Percentiles rank a stretch among this genome's conserved stretches.
Conservation (phyloP, 2,797 vertebrate species). For the Poeciliopsis paucimaculata region DNA sequence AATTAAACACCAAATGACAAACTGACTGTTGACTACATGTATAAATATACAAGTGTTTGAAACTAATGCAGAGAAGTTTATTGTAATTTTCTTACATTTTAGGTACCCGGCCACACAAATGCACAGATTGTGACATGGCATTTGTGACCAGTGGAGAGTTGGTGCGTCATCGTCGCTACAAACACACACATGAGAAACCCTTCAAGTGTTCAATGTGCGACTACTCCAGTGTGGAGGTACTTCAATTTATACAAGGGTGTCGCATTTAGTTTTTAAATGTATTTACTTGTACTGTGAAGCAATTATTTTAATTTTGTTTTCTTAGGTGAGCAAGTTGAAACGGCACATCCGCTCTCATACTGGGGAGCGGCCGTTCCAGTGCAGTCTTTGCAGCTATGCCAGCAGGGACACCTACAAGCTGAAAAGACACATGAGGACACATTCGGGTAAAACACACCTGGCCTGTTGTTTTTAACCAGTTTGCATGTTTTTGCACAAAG, state of each 20-base stretch:
- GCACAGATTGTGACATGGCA: slow-evolving; percentile 98
- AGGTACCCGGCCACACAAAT: slow-evolving; percentile 99
- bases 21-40: background rate
- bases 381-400: slow-evolving; percentile 98
- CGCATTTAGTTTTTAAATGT: too few species aligned
- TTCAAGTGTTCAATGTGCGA: slow-evolving; percentile 99
- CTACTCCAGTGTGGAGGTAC: slow-evolving; percentile 96
- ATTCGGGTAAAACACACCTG: slow-evolving; percentile 86
- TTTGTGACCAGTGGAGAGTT: slow-evolving; percentile 98
- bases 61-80: background rate
- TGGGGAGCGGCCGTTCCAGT: slow-evolving; percentile 97
- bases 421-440: slow-evolving; percentile 99
- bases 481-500: background rate
- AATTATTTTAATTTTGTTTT: background rate
- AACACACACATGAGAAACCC: slow-evolving; percentile 98
- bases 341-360: slow-evolving; percentile 98
- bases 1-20: background rate
- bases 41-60: background rate
- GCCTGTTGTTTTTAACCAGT: background rate
- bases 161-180: slow-evolving; percentile 97
- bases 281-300: background rate
- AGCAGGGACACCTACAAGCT: slow-evolving; percentile 99
- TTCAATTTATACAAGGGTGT: background rate
- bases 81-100: background rate
- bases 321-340: slow-evolving; percentile 97